These are phyloP conservation scores for Pampusana beccarii DNA, from an alignment of 2,113 vertebrate genomes.

Conservation along the genomic window DNA sequence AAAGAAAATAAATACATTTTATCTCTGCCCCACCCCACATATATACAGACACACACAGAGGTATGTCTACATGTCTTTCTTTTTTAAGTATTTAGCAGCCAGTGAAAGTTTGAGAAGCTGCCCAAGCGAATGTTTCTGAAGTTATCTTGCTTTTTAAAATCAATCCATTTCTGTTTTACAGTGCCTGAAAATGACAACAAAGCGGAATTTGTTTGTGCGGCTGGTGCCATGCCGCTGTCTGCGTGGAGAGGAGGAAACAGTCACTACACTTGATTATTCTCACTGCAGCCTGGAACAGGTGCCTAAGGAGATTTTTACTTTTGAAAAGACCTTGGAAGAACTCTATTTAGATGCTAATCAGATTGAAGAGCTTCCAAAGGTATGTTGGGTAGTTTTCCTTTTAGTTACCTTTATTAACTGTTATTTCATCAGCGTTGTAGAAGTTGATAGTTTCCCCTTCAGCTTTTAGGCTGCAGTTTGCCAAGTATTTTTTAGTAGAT, in stretches of 20 bases:
- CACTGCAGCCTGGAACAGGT: conserved; percentile 99
- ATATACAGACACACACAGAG: no score
- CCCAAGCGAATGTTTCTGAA: not conserved
- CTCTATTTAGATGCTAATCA: conserved; percentile 99
- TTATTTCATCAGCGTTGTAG: not conserved
- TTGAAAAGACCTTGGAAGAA: conserved; percentile 98
- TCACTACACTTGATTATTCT: conserved; percentile 96
- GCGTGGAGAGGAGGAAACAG: conserved; percentile 94
- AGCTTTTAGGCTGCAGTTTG: not conserved
- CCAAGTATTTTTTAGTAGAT: not conserved
- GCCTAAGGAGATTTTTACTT: conserved; percentile 98
- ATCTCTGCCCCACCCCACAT: no score
- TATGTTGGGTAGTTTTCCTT: conserved; percentile 71
- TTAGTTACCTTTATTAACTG: not conserved
- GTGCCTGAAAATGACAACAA: conserved; percentile 95
- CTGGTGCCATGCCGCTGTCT: conserved; percentile 97
- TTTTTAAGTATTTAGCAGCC: not conserved
- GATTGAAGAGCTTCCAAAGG: conserved; percentile 99
- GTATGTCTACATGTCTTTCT: not conserved
- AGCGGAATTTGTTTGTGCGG: conserved; percentile 94
- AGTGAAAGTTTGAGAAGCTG: not conserved
- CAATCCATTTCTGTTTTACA: not conserved
- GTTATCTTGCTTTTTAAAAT: not conserved
- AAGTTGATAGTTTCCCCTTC: not conserved
- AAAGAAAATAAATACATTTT: not conserved